Evolutionary conservation across 2,113 vertebrate species (phyloP), one percentile per base, ranked within the genome.

Genomic region (Chloropsis hardwickii): DNA sequence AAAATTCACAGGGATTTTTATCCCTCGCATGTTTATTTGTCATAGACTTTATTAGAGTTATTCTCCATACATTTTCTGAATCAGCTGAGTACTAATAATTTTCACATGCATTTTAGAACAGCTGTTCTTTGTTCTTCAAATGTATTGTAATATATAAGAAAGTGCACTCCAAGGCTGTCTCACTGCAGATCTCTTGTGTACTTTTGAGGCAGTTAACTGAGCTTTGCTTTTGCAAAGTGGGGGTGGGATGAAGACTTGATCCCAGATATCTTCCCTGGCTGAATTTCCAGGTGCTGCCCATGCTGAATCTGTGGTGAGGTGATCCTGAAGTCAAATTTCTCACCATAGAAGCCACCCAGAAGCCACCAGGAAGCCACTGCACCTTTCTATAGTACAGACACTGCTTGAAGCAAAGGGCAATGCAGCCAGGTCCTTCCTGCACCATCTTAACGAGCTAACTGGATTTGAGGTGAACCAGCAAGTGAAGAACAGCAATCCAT

Each of bases 1-100:
- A 94, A 93, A 88, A 61, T 86, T 81, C 91, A 88, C 66, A 7
- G 72, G 51, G 14, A 58, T 89, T 94, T 89, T 88, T 84, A 81
- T 88, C n/a, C 42, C 29, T 90, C 3, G 1, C 16, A 64, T 85
- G 48, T 88, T 79, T 85, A 72, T 66, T 76, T 80, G 71, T 57
- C 50, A 29, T 28, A 28, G n/a, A 25, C 74, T 77, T 89, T 84
- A 84, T 76, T 85, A 42, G 37, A 88, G 33, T 91, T 81, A 58
- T 51, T 93, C 42, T 42, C n/a, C 21, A 6, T 14, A 40, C 5
- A 8, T 67, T 80, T 84, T 51, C 56, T 78, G 51, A 80, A 94
- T 45, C 76, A 87, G 24, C 12, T 81, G 77, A 78, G 65, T 56
- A 20, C n/a, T 60, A 50, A 60, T 53, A 64, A 37, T 35, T 85